phyloP scores from a whole-genome alignment of 2,797 vertebrate species.

The Falco biarmicus region DNA sequence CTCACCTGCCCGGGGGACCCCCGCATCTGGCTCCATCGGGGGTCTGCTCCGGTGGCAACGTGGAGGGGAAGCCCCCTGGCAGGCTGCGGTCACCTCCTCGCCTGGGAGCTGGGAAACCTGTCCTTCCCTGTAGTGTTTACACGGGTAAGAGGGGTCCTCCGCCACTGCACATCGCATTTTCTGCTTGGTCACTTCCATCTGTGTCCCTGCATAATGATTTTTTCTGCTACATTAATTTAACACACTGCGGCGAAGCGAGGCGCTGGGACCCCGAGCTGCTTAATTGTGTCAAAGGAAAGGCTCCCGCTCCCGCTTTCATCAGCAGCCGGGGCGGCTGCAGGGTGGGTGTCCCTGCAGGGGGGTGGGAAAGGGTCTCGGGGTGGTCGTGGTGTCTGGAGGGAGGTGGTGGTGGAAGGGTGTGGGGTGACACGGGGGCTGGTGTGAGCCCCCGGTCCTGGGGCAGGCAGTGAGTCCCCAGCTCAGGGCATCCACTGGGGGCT shows the following conservation, averaged over 20 bases:
- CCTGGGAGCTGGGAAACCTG: constrained; percentile 45
- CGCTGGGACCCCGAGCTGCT: constrained; percentile 79
- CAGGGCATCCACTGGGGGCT: accelerated
- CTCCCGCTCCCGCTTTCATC: constrained; percentile 52
- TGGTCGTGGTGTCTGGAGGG: not conserved
- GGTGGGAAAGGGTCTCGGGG: not conserved
- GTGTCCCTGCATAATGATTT: constrained; percentile 86
- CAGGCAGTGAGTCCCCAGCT: not conserved
- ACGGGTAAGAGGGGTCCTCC: constrained; percentile 68
- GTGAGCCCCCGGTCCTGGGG: accelerated
- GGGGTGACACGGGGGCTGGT: not conserved
- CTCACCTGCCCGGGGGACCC: not conserved
- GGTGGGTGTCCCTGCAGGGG: constrained; percentile 14
- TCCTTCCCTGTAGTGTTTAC: constrained; percentile 63
- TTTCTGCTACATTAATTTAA: constrained; percentile 88
- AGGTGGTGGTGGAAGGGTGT: accelerated
- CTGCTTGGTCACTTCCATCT: constrained; percentile 87
- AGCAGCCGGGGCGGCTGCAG: not conserved
- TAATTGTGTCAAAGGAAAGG: constrained; percentile 81
- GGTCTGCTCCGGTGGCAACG: accelerated
- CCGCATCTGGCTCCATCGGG: accelerated
- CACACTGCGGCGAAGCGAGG: constrained; percentile 79
- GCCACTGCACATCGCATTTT: constrained; percentile 75
- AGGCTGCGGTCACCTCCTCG: not conserved
- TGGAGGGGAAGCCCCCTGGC: accelerated